Evolutionary conservation across 2,888 invertebrate genomes (phyloP).

Genomic region (Drosophila histrio): DNA sequence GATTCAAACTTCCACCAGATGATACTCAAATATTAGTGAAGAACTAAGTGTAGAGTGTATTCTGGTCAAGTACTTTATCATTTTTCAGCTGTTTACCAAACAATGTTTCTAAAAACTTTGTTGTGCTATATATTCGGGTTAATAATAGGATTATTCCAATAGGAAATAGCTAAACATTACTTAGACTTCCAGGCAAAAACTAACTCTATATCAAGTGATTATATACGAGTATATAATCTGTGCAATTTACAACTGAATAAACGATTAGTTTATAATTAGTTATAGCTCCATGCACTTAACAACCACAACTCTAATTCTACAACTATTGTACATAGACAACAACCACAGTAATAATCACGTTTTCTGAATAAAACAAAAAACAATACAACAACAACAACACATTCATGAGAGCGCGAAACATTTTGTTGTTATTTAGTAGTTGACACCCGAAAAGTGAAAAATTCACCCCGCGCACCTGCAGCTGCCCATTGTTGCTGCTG

Average conservation of each 20-base stretch:
- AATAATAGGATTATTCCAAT: neutral
- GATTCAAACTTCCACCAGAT: too few species aligned
- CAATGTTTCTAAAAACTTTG: too few species aligned
- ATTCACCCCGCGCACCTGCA: slow-evolving; percentile 4
- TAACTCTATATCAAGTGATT: neutral
- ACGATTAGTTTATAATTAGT: slow-evolving; percentile 30
- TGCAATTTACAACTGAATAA: neutral
- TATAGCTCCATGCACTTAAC: neutral
- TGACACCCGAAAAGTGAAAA: slow-evolving; percentile 61
- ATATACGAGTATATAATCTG: neutral
- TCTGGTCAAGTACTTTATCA: too few species aligned
- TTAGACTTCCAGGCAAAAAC: neutral
- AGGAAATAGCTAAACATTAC: neutral
- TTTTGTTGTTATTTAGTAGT: slow-evolving; percentile 77
- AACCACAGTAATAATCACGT: slow-evolving; percentile 25
- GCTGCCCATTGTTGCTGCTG: slow-evolving; percentile 26
- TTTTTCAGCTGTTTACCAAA: too few species aligned
- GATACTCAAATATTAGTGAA: too few species aligned
- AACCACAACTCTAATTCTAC: slow-evolving; percentile 10
- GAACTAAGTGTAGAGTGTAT: too few species aligned
- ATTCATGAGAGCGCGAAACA: slow-evolving; percentile 68
- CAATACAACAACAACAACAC: slow-evolving; percentile 13
- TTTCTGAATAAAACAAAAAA: slow-evolving; percentile 2
- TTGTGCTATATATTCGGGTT: too few species aligned
- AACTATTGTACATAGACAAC: slow-evolving; percentile 7